phyloP scores from a whole-genome alignment of 2,888 invertebrate genomes.

The Noctuana brunneofusca region DNA sequence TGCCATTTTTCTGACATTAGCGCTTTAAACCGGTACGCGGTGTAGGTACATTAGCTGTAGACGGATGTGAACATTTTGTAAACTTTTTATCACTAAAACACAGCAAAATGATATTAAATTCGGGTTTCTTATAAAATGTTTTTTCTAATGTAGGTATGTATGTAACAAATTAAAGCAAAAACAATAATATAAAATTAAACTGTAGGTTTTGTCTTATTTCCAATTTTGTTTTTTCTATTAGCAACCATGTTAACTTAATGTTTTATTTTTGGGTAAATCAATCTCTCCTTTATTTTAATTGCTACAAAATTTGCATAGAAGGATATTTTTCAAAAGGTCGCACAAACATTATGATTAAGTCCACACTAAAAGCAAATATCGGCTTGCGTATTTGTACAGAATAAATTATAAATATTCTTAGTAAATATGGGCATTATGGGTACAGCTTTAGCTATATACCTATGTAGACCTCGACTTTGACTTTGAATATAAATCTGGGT shows the following conservation, averaged over 20 bases:
- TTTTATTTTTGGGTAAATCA: neutral
- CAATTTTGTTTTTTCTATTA: neutral
- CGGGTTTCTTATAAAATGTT: too few species aligned
- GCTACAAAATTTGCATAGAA: conserved; percentile 14
- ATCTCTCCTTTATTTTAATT: conserved; percentile 17
- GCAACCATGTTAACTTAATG: neutral
- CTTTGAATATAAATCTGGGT: neutral
- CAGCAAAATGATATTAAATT: too few species aligned
- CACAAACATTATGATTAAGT: conserved; percentile 16
- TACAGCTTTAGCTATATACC: neutral
- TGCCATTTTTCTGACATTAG: conserved; percentile 10
- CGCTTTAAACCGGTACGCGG: neutral
- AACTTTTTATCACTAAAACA: too few species aligned
- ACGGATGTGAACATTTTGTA: neutral
- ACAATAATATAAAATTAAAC: neutral
- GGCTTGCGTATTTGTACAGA: conserved; percentile 9
- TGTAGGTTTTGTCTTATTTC: neutral
- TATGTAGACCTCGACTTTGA: conserved; percentile 1
- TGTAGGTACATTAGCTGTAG: neutral
- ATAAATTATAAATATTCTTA: neutral
- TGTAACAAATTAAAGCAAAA: neutral
- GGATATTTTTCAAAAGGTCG: conserved; percentile 22
- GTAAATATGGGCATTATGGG: neutral
- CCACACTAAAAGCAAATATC: conserved; percentile 16
- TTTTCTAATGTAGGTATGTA: too few species aligned